A percentile compares a stretch with the other conserved stretches of the same genome.
Conservation (phyloP, 1,140 invertebrate species). For the Nephotettix cincticeps region DNA sequence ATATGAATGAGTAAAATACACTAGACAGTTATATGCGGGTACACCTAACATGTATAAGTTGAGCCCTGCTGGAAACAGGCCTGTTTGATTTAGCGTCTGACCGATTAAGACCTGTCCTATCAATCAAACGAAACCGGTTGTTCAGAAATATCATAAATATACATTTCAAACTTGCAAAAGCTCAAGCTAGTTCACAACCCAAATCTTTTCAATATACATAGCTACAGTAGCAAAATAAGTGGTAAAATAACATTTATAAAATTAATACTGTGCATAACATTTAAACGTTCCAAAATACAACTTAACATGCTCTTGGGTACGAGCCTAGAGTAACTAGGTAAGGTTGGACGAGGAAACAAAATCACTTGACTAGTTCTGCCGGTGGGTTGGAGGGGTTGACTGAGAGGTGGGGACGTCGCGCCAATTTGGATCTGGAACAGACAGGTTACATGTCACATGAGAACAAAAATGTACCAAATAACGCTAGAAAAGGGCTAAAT, state of each 20-base stretch:
- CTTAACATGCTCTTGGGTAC: conserved; percentile 11
- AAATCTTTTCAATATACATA: conserved; percentile 19
- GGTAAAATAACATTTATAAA: conserved; percentile 27
- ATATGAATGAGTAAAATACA: neutral
- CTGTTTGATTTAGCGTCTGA: neutral
- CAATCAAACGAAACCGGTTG: no score
- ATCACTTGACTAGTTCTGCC: conserved; percentile 13
- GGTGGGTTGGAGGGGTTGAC: neutral
- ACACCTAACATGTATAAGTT: neutral
- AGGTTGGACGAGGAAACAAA: neutral
- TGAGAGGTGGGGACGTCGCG: neutral
- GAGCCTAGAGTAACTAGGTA: conserved; percentile 15
- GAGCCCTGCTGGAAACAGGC: neutral
- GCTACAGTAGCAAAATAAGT: conserved; percentile 23
- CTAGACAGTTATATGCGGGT: conserved; percentile 1
- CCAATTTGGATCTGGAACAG: conserved; percentile 7
- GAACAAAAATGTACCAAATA: no score
- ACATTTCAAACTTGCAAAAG: conserved; percentile 10
- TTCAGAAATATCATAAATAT: neutral
- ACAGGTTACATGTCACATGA: no score
- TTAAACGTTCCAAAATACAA: conserved; percentile 19
- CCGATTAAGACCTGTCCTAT: no score
- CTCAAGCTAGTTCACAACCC: conserved; percentile 27
- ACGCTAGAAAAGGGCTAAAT: no score
- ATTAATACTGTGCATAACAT: conserved; percentile 22